phyloP scores from a whole-genome alignment of 2,797 vertebrate genomes.

The Coluber constrictor region DNA sequence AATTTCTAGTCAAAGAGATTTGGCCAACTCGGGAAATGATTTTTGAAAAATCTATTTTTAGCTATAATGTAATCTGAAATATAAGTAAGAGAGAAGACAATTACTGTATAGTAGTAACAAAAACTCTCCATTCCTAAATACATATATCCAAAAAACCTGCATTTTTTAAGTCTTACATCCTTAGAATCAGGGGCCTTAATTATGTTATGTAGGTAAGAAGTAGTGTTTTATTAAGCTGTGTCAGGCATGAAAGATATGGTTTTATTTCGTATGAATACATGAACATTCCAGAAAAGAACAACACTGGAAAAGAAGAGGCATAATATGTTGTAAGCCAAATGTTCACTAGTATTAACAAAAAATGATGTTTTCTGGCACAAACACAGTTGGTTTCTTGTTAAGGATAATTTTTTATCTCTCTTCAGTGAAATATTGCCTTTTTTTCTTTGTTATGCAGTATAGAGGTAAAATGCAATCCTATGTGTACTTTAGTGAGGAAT shows the following conservation, averaged over 20 bases:
- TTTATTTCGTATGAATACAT: neutral
- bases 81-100: neutral
- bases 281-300: slow-evolving; percentile 27
- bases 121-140: no score
- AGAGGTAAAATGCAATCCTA: neutral
- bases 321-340: neutral
- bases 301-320: slow-evolving; percentile 11
- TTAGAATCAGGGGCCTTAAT: neutral
- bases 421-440: neutral
- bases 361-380: neutral
- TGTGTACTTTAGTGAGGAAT: neutral
- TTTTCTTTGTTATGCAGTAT: neutral
- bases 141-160: neutral
- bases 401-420: neutral
- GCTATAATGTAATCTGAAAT: neutral
- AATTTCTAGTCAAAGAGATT: neutral
- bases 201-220: neutral
- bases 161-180: neutral
- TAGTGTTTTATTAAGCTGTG: neutral
- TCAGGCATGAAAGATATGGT: neutral
- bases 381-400: neutral
- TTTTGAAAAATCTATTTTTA: neutral
- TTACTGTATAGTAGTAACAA: neutral
- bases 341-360: neutral
- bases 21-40: neutral